Evolutionary conservation across 2,797 vertebrate genomes (phyloP).

Genomic region (Garrulus glandarius): DNA sequence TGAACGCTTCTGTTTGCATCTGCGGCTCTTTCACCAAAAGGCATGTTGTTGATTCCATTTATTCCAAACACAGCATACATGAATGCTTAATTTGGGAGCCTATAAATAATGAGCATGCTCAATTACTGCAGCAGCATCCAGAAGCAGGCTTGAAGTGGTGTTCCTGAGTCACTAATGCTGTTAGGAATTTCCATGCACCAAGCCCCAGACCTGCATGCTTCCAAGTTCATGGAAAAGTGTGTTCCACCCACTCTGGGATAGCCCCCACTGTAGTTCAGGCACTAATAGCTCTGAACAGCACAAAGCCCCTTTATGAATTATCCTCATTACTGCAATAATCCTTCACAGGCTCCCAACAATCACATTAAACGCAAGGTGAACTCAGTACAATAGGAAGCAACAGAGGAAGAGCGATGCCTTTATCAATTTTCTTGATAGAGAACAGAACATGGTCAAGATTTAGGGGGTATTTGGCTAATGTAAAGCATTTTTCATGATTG

Average conservation of each 20-base stretch:
- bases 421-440: neutral
- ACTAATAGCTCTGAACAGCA: neutral
- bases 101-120: constrained; percentile 67
- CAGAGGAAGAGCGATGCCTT: neutral
- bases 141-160: constrained; percentile 22
- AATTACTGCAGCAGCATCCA: constrained; percentile 41
- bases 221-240: neutral
- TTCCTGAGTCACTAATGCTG: constrained; percentile 23
- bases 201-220: neutral
- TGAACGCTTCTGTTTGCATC: constrained; percentile 57
- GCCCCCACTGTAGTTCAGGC: neutral
- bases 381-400: neutral
- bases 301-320: neutral
- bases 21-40: constrained; percentile 59
- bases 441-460: neutral
- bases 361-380: neutral
- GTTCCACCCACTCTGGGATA: neutral
- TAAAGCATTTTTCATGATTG: neutral
- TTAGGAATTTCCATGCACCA: constrained; percentile 13
- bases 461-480: neutral
- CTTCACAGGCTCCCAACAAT: neutral
- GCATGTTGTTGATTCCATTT: constrained; percentile 69
- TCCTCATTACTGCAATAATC: neutral
- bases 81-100: constrained; percentile 67
- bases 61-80: constrained; percentile 72